Base-by-base conservation (phyloP, 2,888 invertebrate species). In the Apamea crenata region DNA sequence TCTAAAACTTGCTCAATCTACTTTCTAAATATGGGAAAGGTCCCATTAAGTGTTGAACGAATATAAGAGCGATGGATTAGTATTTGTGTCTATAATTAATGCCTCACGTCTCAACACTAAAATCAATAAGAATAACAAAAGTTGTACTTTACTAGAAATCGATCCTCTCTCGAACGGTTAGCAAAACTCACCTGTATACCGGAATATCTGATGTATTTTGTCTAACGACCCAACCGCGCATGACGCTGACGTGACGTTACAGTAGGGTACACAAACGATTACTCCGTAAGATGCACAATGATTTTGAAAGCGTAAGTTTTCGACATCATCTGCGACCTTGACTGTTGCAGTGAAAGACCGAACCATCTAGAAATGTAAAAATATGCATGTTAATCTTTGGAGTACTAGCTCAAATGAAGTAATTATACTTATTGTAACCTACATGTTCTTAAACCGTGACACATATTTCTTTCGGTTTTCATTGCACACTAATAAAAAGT, bases 361-460 rank as follows among this genome's bases (percentile, higher is more conserved):
- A 75, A 75, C 36, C 40, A 40, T 68, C 63, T 72, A 68, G 50
- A 78, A 82, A 69, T 83, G 68, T 69, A 69, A 40, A 82, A 76
- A 77, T 47, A 65, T 36, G 7, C 67, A 32, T 68, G 16, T 76
- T 32, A 53, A 67, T 29, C 36, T 50, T 50, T 77, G 21, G 14
- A 61, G 65, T 74, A 75, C 40, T 40, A 65, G n/a, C 50, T 77
- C 44, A 69, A 72, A 69, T 85, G 29, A 61, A 74, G 65, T 77
- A 72, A 84, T 82, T 68, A 61, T 63, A 74, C 53, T 4, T 29
- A 32, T 65, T 76, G 74, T 78, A 70, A 83, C 86, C 77, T 69
- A 84, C 21, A 63, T 84, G 85, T 63, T 77, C 72, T 21, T 56
- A 21, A 14, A 75, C 82, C 78, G 86, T 86, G 77, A 84, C 75